Evolutionary conservation across 2,888 invertebrate genomes (phyloP), one percentile per base, ranked within the genome.

Genomic region (Tanytarsus gracilentus): DNA sequence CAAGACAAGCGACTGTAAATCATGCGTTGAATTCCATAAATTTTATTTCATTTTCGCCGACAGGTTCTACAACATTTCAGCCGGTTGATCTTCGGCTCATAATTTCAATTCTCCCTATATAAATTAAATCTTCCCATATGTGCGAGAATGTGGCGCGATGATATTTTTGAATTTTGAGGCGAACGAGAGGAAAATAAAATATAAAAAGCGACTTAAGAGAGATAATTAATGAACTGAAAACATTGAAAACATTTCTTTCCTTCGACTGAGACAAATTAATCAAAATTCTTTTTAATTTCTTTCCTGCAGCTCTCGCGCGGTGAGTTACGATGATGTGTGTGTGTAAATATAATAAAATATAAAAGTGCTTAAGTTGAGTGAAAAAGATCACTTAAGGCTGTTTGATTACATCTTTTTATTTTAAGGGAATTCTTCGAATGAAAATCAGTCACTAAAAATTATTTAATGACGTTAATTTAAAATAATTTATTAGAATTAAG

Each of bases 11-110:
- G 53, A 30, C 11, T 23, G 53, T 55, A 55, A 55, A 55, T 55
- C 53, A 55, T 55, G 30, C 53, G 23, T 55, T n/a, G 30, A 39
- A 55, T 55, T 55, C 53, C 53, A 55, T 55, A 55, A 55, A 55
- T 55, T 55, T 55, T n/a, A 23, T 39, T 55, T 14, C 36, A 30
- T 18, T n/a, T 33, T 40, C 18, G 40, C 18, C 39, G 53, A 55
- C 53, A 55, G 36, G 53, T 39, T 55, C 36, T 55, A 55, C 53
- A 55, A 36, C 53, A 39, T 55, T 55, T 55, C 36, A 55, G 18
- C 25, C 30, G 29, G 44, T 30, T 55, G 25, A 23, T n/a, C n/a
- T 27, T 9, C 29, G 26, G n/a, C 14, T 40, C 16, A 16, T 40
- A 40, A 16, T 40, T 16, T 40, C 18, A n/a, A n/a, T 40, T 40